These are phyloP conservation scores for Pipra filicauda DNA, from an alignment of 2,113 vertebrate species.

Conservation along the genomic window DNA sequence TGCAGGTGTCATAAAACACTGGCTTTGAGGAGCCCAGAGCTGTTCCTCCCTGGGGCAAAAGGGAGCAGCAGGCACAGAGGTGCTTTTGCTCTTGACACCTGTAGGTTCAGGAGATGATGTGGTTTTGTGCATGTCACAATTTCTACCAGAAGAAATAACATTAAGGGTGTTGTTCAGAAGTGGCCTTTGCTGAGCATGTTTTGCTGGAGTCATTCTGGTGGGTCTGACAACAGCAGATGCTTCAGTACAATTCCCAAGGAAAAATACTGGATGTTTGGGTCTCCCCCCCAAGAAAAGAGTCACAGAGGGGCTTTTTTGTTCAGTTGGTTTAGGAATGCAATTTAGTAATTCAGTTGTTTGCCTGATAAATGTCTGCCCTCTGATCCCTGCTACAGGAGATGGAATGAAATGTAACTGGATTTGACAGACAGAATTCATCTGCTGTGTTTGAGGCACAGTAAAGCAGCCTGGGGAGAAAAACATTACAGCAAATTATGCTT, in stretches of 20 bases:
- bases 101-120: neutral
- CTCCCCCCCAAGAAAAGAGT: neutral
- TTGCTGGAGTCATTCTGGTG: neutral
- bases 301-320: neutral
- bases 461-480: slow-evolving; percentile 37
- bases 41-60: neutral
- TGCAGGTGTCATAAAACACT: neutral
- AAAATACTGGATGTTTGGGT: neutral
- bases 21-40: neutral
- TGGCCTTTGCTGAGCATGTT: neutral
- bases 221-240: neutral
- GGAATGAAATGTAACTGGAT: slow-evolving; percentile 48
- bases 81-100: neutral
- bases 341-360: slow-evolving; percentile 45
- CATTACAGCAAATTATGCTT: slow-evolving; percentile 53
- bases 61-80: neutral
- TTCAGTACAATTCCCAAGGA: neutral
- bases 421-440: slow-evolving; percentile 62
- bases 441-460: slow-evolving; percentile 8
- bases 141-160: neutral
- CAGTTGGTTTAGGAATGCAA: slow-evolving; percentile 25
- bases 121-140: neutral
- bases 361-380: slow-evolving; percentile 60
- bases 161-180: neutral
- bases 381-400: slow-evolving; percentile 47